Evolutionary conservation across 2,797 vertebrate genomes (phyloP).

Genomic region (Tiaroga cobitis): DNA sequence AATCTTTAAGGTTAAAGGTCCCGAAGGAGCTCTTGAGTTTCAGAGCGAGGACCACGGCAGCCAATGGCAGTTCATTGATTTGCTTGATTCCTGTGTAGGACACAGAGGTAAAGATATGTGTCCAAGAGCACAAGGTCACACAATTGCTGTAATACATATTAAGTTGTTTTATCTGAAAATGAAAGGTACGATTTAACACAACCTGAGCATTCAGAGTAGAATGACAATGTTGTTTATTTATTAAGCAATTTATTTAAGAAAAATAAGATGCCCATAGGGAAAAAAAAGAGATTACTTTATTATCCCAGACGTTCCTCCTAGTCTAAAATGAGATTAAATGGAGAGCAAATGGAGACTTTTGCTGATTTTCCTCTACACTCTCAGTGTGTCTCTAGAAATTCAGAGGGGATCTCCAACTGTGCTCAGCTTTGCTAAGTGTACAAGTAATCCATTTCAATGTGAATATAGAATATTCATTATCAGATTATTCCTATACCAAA

Average conservation of each 20-base stretch:
- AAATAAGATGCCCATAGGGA: neutral
- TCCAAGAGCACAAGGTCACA: constrained; percentile 4
- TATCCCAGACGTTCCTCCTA: neutral
- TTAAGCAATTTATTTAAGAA: neutral
- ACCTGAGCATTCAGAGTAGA: neutral
- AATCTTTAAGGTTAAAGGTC: constrained; percentile 27
- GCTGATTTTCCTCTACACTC: too few relatives aligned
- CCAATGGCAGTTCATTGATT: constrained; percentile 30
- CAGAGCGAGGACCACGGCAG: neutral
- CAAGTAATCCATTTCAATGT: neutral
- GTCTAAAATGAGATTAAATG: neutral
- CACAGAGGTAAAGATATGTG: neutral
- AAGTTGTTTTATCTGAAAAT: neutral
- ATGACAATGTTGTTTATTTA: neutral
- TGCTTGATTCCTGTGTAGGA: constrained; percentile 10
- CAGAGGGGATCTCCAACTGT: neutral
- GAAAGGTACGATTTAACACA: neutral
- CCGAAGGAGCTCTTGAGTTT: constrained; percentile 13
- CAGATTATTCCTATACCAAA: neutral
- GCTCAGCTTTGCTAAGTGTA: neutral
- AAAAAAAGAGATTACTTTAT: neutral
- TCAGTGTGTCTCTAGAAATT: too few relatives aligned
- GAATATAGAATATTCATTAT: neutral
- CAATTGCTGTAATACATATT: neutral
- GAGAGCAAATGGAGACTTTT: neutral